Conservation (phyloP, 35 echinoderm and acorn worm genomes). For the Ophiothrix spiculata region DNA sequence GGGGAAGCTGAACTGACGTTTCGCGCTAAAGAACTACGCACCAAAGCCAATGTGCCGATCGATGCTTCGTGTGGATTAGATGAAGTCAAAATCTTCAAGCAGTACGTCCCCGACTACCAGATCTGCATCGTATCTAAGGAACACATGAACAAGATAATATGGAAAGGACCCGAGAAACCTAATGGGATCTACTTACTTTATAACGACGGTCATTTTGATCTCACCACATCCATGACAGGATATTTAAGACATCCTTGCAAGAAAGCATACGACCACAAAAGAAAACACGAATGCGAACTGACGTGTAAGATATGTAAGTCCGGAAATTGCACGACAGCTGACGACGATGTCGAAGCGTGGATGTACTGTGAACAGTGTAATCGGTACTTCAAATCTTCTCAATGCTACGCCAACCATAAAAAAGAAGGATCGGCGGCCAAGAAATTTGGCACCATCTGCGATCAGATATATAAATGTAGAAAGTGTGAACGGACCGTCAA, state of each 20-base stretch:
- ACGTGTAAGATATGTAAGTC: conserved; percentile 15
- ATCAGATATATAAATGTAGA: conserved; percentile 22
- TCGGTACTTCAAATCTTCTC: conserved; percentile 33
- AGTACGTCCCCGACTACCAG: conserved; percentile 26
- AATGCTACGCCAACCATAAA: conserved; percentile 34
- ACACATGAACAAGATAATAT: conserved; percentile 44
- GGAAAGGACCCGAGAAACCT: conserved; percentile 31
- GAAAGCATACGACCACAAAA: conserved; percentile 21
- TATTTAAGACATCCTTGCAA: conserved; percentile 39
- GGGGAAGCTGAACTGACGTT: conserved; percentile 21
- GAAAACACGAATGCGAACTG: conserved; percentile 18
- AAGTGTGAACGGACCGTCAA: conserved; percentile 22
- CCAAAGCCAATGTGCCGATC: conserved; percentile 45
- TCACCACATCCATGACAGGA: conserved; percentile 51
- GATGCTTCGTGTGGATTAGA: conserved; percentile 47
- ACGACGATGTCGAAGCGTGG: neutral
- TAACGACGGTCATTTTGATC: conserved; percentile 50
- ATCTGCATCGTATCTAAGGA: conserved; percentile 44
- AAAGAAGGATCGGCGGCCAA: neutral
- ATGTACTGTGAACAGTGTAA: conserved; percentile 17
- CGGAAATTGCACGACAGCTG: neutral
- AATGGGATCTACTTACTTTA: conserved; percentile 44
- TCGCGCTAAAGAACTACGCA: conserved; percentile 37
- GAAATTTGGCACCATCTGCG: neutral
- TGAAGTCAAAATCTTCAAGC: conserved; percentile 43